These are phyloP conservation scores for Prunella fulvescens DNA, from an alignment of 2,113 vertebrate species.

Conservation along the genomic window DNA sequence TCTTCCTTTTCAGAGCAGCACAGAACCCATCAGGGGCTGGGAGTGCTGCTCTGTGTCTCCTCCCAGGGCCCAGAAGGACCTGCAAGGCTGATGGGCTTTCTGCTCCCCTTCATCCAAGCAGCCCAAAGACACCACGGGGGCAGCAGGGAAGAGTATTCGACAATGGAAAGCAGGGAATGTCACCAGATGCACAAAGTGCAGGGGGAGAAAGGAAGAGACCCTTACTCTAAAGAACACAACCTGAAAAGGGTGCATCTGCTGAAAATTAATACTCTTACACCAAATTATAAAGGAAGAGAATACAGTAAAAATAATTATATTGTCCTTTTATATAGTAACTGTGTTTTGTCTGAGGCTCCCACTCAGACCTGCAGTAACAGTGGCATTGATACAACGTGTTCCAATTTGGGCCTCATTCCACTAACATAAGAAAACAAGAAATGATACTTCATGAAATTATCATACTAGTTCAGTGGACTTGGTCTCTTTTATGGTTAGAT, in stretches of 20 bases:
- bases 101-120: neutral
- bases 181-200: neutral
- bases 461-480: neutral
- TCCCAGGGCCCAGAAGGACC: neutral
- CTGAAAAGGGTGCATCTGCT: neutral
- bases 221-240: neutral
- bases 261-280: neutral
- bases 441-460: neutral
- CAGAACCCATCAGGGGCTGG: neutral
- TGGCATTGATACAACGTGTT: neutral
- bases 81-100: neutral
- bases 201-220: neutral
- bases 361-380: neutral
- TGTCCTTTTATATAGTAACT: neutral
- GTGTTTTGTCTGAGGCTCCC: neutral
- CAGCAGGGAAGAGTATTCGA: neutral
- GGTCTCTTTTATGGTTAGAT: neutral
- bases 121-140: neutral
- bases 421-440: neutral
- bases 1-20: neutral
- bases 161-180: neutral
- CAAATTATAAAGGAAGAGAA: neutral
- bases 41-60: accelerated
- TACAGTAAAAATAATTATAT: neutral
- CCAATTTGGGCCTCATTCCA: neutral